Base-by-base conservation (phyloP, 2,113 vertebrate genomes). In the Physeter macrocephalus region DNA sequence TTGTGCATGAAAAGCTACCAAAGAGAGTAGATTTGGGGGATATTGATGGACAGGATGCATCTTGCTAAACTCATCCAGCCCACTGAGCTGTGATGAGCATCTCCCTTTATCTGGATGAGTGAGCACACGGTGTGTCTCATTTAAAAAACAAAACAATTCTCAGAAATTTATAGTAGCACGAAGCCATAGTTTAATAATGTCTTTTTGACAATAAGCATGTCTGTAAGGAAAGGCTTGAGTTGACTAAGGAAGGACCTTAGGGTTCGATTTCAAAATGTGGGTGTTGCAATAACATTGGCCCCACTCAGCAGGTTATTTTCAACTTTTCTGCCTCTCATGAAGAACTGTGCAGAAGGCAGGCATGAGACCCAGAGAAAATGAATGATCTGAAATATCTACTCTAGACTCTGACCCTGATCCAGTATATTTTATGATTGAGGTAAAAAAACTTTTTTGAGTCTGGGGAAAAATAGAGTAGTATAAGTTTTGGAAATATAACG, bases 111-210 rank as follows among this genome's bases (percentile, higher is more conserved):
- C 34, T 87, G 78, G 52, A 67, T 97, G 67, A 97, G 52, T 52
- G 71, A 93, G 74, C 57, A 61, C 27, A 62, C 39, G 52, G 27
- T 41, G 11, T 54, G 27, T 69, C 69, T 95, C 67, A 94, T 97
- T 97, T 93, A 69, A 92, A 97, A 97, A 72, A 46, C 82, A 91
- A 92, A 95, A 41, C 5, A 31, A 39, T 67, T 80, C 43, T 97
- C 78, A 93, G 86, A 92, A 94, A 90, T 84, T 52, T 80, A 93
- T 13, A 75, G 71, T 57, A 86, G 39, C n/a, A 29, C 69, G 62
- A 86, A 96, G 49, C 29, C 34, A 31, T 41, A 21, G 21, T 43
- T 54, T 71, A 66, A 93, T 88, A 57, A 87, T 39, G 5, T 61
- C 71, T 36, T 88, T 88, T 90, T 46, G 61, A 95, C 46, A 52